Conservation (phyloP, 2,113 vertebrate genomes). For the Accipiter virgatus region DNA sequence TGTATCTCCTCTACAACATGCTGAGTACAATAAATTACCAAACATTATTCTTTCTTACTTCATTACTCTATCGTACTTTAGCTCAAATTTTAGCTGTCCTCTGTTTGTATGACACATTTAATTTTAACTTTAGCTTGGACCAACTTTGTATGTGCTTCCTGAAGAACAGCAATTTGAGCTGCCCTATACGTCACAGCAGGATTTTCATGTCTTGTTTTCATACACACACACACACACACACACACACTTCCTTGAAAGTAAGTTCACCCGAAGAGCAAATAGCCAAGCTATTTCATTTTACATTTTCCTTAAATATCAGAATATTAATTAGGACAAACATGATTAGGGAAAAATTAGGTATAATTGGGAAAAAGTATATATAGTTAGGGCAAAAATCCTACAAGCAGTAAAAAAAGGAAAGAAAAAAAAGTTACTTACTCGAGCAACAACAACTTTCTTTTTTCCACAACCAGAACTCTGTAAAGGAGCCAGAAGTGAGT, state of each 20-base stretch:
- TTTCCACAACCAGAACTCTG: conserved; percentile 51
- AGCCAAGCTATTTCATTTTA: not conserved
- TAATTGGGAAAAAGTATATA: not conserved
- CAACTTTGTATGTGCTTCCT: not conserved
- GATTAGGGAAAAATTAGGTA: not conserved
- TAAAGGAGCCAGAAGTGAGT: not conserved
- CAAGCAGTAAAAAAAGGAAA: not conserved
- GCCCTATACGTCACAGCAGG: not conserved
- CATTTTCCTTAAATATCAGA: not conserved
- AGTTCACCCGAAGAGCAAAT: not conserved
- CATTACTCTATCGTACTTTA: not conserved
- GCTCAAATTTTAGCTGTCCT: not conserved
- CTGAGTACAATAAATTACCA: not conserved
- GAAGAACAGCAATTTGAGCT: not conserved
- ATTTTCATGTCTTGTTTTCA: not conserved
- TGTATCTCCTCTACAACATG: not conserved
- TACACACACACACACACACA: too few species aligned
- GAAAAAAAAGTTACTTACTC: conserved; percentile 18
- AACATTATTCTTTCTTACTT: not conserved
- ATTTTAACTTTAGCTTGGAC: not conserved
- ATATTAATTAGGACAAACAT: not conserved
- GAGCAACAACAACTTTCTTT: conserved; percentile 29
- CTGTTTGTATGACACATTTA: not conserved
- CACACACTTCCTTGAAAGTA: not conserved
- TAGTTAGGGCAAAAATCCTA: not conserved